Percentiles rank a stretch among this genome's conserved stretches.
These are phyloP conservation scores for Drosophila busckii DNA, from an alignment of 1,140 invertebrate genomes.

Conservation along the genomic window DNA sequence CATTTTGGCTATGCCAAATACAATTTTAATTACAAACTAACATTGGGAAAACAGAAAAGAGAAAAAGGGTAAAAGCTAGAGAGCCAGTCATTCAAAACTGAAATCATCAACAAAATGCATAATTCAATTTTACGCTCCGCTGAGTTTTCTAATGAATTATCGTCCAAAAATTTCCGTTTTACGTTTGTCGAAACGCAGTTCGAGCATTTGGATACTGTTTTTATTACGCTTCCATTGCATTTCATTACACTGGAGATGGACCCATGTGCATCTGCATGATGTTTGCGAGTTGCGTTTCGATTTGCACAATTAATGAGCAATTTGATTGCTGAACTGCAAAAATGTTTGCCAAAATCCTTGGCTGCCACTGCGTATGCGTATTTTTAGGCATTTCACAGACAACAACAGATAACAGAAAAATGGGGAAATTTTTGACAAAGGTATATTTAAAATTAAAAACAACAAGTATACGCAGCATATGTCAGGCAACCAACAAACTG, in stretches of 20 bases:
- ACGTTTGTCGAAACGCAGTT: not conserved
- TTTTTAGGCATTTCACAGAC: conserved; percentile 1
- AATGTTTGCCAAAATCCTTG: conserved; percentile 21
- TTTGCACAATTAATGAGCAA: conserved; percentile 55
- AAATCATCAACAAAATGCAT: conserved; percentile 51
- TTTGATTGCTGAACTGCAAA: conserved; percentile 44
- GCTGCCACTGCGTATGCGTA: not conserved
- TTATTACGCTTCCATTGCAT: conserved; percentile 63
- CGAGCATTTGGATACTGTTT: conserved; percentile 27
- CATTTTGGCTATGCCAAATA: conserved; percentile 1
- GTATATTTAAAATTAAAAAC: conserved; percentile 4
- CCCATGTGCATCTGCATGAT: conserved; percentile 23
- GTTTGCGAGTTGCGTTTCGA: conserved; percentile 16
- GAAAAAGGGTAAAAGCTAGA: too few species aligned
- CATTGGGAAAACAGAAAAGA: conserved; percentile 23
- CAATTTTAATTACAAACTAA: conserved; percentile 22
- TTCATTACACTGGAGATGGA: conserved; percentile 42
- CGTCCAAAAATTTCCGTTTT: conserved; percentile 28
- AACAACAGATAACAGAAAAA: not conserved
- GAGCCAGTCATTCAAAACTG: too few species aligned
- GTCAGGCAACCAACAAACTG: conserved; percentile 4
- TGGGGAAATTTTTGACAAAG: not conserved
- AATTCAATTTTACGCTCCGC: conserved; percentile 64
- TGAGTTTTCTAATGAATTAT: conserved; percentile 68
- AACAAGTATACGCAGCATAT: conserved; percentile 21